A percentile compares a stretch with the other conserved stretches of the same genome.
Conservation (phyloP, 2,113 vertebrate species). For the Progne subis region DNA sequence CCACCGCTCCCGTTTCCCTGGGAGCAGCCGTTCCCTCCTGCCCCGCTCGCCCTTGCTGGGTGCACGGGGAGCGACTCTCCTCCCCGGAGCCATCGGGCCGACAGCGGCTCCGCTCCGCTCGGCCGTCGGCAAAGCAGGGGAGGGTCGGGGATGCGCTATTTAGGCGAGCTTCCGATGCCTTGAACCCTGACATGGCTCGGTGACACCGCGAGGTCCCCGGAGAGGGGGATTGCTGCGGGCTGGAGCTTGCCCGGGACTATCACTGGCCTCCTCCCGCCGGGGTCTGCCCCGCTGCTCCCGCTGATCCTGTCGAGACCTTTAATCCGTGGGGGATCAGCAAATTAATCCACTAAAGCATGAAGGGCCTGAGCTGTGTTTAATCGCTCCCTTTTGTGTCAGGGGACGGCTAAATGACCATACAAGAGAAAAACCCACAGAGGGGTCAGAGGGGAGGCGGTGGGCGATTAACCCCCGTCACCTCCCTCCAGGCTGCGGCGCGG, state of each 20-base stretch:
- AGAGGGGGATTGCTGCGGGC: neutral
- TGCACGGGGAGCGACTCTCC: fast-evolving
- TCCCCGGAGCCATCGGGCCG: fast-evolving
- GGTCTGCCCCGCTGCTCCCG: conserved; percentile 28
- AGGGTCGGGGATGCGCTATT: neutral
- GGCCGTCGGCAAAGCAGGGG: neutral
- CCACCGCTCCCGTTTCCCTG: neutral
- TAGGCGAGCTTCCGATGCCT: conserved; percentile 50
- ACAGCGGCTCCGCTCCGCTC: fast-evolving
- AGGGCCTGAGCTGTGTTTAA: conserved; percentile 76
- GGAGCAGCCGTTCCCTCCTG: fast-evolving
- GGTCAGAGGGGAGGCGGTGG: conserved; percentile 78
- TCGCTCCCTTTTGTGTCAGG: conserved; percentile 75
- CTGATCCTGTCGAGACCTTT: conserved; percentile 69
- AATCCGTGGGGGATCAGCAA: conserved; percentile 74
- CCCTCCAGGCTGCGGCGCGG: conserved; percentile 54
- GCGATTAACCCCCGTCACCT: conserved; percentile 79
- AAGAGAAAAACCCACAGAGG: conserved; percentile 78
- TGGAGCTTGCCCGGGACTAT: neutral
- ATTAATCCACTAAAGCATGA: conserved; percentile 79
- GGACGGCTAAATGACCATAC: conserved; percentile 75
- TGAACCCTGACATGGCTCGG: conserved; percentile 56
- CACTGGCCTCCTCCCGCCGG: neutral
- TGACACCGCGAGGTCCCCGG: conserved; percentile 16
- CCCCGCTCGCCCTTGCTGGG: fast-evolving